These are phyloP conservation scores for Odontothrips loti DNA, from an alignment of 2,888 invertebrate species.

Conservation along the genomic window DNA sequence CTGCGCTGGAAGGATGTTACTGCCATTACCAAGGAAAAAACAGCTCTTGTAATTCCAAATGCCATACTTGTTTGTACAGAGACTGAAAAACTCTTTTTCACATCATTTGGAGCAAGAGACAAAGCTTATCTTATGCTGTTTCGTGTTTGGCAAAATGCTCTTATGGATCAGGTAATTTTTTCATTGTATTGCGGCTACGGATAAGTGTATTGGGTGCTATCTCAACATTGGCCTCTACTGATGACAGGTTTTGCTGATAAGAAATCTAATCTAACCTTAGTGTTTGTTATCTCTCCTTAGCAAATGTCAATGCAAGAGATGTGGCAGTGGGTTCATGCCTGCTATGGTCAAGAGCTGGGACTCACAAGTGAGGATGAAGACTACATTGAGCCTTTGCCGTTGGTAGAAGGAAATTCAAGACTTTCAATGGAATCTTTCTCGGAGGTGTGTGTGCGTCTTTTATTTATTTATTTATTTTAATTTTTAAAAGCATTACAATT, in stretches of 20 bases:
- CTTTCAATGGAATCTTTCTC: slow-evolving; percentile 52
- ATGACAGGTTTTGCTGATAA: not conserved
- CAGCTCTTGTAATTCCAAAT: slow-evolving; percentile 91
- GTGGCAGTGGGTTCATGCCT: slow-evolving; percentile 88
- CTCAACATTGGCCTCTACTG: slow-evolving; percentile 1
- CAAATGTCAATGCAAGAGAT: slow-evolving; percentile 75
- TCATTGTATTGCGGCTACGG: not conserved
- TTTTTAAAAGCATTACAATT: too few relatives aligned
- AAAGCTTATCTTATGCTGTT: slow-evolving; percentile 94
- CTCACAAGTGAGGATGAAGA: slow-evolving; percentile 90
- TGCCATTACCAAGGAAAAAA: slow-evolving; percentile 91
- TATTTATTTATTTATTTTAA: too few relatives aligned
- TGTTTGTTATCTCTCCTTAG: slow-evolving; percentile 44
- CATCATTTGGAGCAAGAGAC: slow-evolving; percentile 90
- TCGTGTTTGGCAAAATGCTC: slow-evolving; percentile 92
- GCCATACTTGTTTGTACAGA: slow-evolving; percentile 83
- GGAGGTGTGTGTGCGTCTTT: too few relatives aligned
- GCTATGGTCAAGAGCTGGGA: slow-evolving; percentile 91
- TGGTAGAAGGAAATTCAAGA: slow-evolving; percentile 43
- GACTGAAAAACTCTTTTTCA: slow-evolving; percentile 84
- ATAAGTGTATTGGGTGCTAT: not conserved
- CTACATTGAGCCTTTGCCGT: slow-evolving; percentile 62
- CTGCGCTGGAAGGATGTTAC: slow-evolving; percentile 88
- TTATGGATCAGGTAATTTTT: slow-evolving; percentile 69
- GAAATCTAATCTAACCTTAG: not conserved